Evolutionary conservation across 2,888 invertebrate species (phyloP).

Genomic region (Ennomos erosarius): DNA sequence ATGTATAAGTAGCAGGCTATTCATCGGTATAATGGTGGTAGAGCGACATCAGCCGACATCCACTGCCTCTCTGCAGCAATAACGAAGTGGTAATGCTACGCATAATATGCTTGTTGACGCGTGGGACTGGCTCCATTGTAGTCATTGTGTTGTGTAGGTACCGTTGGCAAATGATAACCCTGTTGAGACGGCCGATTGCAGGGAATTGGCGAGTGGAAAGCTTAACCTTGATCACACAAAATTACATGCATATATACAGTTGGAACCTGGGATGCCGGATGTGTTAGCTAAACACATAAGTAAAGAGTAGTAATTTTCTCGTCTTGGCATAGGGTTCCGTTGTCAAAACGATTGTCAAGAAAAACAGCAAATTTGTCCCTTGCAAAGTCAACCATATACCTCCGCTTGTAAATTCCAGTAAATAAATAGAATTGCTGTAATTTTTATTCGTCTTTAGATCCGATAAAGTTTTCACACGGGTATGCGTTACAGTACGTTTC

Average conservation of each 20-base stretch:
- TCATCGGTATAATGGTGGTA: conserved; percentile 67
- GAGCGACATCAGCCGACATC: conserved; percentile 46
- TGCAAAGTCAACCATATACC: too few relatives aligned
- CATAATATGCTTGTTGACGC: conserved; percentile 60
- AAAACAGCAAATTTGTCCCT: too few relatives aligned
- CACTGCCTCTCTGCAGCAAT: conserved; percentile 55
- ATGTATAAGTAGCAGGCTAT: conserved; percentile 58
- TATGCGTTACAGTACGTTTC: too few relatives aligned
- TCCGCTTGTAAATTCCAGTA: too few relatives aligned
- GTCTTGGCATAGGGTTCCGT: too few relatives aligned
- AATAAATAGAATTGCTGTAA: too few relatives aligned
- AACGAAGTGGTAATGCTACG: conserved; percentile 60
- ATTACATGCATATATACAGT: conserved; percentile 7
- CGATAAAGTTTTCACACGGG: too few relatives aligned
- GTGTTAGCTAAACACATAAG: too few relatives aligned
- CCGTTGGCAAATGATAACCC: conserved; percentile 49
- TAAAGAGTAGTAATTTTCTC: too few relatives aligned
- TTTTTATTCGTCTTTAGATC: too few relatives aligned
- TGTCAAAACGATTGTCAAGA: too few relatives aligned
- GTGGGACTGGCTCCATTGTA: conserved; percentile 69
- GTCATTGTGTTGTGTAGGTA: conserved; percentile 43
- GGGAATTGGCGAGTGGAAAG: conserved; percentile 38
- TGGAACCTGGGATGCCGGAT: background rate
- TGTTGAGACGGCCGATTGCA: conserved; percentile 41
- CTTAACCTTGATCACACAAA: conserved; percentile 26